A percentile compares a stretch with the other conserved stretches of the same genome.
Conservation (phyloP, 2,888 invertebrate species). For the Microchrysa polita region DNA sequence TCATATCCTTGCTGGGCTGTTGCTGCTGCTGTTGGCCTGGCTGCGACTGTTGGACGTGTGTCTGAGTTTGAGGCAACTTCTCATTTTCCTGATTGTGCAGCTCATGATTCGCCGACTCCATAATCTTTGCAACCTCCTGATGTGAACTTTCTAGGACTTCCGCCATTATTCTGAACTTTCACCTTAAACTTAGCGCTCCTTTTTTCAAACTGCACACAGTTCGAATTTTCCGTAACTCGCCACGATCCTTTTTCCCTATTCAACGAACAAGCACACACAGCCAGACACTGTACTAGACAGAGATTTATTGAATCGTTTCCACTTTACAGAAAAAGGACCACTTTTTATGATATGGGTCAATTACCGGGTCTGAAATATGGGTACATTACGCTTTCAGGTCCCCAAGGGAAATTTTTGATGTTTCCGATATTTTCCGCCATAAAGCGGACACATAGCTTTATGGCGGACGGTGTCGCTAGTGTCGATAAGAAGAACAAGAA, state of each 20-base stretch:
- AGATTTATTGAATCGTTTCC: not conserved
- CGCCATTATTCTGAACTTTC: conserved; percentile 21
- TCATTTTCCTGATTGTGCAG: not conserved
- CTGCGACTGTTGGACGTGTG: not conserved
- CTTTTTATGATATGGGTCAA: not conserved
- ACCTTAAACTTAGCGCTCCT: not conserved
- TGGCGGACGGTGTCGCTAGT: too few species aligned
- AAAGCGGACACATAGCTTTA: too few species aligned
- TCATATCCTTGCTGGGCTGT: conserved; percentile 21
- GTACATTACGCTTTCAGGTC: too few species aligned
- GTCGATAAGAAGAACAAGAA: too few species aligned
- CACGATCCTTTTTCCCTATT: too few species aligned
- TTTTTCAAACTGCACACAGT: not conserved
- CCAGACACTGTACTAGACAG: not conserved
- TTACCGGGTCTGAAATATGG: not conserved
- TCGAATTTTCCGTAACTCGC: too few species aligned
- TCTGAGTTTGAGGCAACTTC: not conserved
- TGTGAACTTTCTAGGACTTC: conserved; percentile 32
- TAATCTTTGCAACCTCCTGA: conserved; percentile 28
- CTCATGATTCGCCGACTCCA: conserved; percentile 25
- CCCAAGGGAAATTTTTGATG: too few species aligned
- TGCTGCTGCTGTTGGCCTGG: not conserved
- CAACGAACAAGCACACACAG: not conserved
- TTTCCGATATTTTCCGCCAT: too few species aligned
- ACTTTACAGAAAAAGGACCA: not conserved